Percentiles rank a stretch among this genome's conserved stretches.
Conservation (phyloP, 1,140 invertebrate genomes). For the Liolophura sinensis region DNA sequence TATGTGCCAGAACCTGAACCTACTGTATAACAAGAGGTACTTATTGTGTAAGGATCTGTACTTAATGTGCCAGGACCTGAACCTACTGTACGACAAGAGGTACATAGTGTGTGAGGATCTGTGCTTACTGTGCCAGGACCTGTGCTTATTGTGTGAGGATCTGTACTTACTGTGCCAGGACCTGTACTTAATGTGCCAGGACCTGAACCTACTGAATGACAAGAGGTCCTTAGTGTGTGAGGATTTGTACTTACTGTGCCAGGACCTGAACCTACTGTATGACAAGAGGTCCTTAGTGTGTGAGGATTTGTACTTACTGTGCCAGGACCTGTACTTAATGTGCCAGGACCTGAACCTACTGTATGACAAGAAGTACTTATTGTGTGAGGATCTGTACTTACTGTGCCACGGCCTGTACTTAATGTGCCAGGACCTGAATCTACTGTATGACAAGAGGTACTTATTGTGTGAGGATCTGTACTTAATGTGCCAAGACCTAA, state of each 20-base stretch:
- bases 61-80: slow-evolving; percentile 22
- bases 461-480: too few relatives aligned
- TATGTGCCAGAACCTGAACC: slow-evolving; percentile 28
- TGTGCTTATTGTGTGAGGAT: slow-evolving; percentile 42
- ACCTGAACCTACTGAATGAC: slow-evolving; percentile 48
- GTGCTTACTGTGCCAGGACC: slow-evolving; percentile 22
- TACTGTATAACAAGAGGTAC: too few relatives aligned
- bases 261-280: slow-evolving; percentile 42
- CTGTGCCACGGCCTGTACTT: slow-evolving; percentile 34
- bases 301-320: slow-evolving; percentile 17
- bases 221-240: too few relatives aligned
- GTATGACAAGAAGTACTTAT: too few relatives aligned
- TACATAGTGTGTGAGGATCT: too few relatives aligned
- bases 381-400: too few relatives aligned
- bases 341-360: slow-evolving; percentile 40
- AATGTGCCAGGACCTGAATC: slow-evolving; percentile 30
- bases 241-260: slow-evolving; percentile 18
- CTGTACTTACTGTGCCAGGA: slow-evolving; percentile 19
- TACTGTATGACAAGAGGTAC: slow-evolving; percentile 42
- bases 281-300: too few relatives aligned
- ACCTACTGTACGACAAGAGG: too few relatives aligned
- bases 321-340: slow-evolving; percentile 36
- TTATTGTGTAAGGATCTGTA: too few relatives aligned
- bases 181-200: slow-evolving; percentile 36
- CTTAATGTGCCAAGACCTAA: slow-evolving; percentile 21